Conservation (phyloP, 2,888 invertebrate genomes). For the Heteromyza rotundicornis region DNA sequence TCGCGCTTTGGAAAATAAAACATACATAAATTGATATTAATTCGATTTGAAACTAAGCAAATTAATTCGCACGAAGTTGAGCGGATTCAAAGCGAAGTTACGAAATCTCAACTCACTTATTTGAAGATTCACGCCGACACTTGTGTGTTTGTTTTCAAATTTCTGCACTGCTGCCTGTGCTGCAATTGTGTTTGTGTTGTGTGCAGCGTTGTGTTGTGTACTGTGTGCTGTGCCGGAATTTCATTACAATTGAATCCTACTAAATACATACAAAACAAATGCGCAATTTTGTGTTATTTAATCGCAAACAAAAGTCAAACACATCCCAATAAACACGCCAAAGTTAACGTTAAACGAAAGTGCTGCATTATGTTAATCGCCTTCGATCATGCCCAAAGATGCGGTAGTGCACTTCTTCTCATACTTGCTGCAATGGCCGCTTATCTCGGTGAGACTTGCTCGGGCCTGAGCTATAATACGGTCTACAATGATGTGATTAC, state of each 20-base stretch:
- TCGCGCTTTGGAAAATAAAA: too few relatives aligned
- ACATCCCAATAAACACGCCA: conserved; percentile 7
- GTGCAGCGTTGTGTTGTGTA: not conserved
- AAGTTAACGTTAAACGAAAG: not conserved
- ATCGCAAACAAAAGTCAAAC: conserved; percentile 14
- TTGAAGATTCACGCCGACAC: too few relatives aligned
- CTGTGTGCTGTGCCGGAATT: not conserved
- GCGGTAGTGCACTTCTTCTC: conserved; percentile 1
- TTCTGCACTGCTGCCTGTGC: not conserved
- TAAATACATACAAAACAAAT: conserved; percentile 4
- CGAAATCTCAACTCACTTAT: too few relatives aligned
- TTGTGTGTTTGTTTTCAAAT: not conserved
- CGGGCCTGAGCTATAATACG: conserved; percentile 48
- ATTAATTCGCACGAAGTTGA: too few relatives aligned
- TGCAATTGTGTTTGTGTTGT: not conserved
- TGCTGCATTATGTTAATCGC: conserved; percentile 18
- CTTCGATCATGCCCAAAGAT: not conserved
- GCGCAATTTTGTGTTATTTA: not conserved
- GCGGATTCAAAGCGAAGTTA: too few relatives aligned
- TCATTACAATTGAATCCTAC: too few relatives aligned
- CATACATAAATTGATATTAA: too few relatives aligned
- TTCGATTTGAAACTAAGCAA: too few relatives aligned
- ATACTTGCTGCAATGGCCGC: not conserved
- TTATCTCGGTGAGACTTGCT: not conserved
- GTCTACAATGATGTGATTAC: conserved; percentile 56